Percentiles rank a stretch among this genome's conserved stretches.
Evolutionary conservation across 2,113 vertebrate species (phyloP).

Genomic region (Pygoscelis antarcticus): DNA sequence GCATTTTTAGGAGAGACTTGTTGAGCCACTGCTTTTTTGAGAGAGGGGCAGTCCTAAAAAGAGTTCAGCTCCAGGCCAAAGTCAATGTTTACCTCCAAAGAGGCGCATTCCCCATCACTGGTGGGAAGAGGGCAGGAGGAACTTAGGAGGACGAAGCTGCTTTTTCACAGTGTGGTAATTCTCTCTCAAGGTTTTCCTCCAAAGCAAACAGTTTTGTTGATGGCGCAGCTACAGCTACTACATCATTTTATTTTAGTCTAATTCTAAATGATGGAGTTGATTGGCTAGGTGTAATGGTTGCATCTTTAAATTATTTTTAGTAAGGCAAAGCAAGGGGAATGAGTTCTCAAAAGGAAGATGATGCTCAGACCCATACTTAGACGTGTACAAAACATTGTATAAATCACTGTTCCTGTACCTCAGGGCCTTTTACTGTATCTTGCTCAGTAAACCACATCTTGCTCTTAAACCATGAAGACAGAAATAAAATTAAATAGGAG

Average conservation of each 20-base stretch:
- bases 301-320: background rate
- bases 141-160: background rate
- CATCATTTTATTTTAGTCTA: background rate
- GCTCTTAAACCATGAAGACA: background rate
- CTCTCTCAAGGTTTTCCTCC: background rate
- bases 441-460: background rate
- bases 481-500: background rate
- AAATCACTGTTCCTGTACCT: background rate
- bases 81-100: background rate
- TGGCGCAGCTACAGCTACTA: background rate
- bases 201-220: background rate
- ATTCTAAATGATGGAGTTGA: background rate
- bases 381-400: background rate
- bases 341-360: background rate
- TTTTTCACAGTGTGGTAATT: background rate
- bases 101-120: background rate
- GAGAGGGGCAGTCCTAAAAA: background rate
- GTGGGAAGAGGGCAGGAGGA: background rate
- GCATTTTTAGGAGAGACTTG: background rate
- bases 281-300: background rate
- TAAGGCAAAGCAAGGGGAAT: background rate
- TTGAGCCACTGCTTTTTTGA: background rate
- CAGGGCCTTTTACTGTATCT: background rate
- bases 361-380: background rate
- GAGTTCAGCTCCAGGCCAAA: background rate